These are phyloP conservation scores for Aricia artaxerxes DNA, from an alignment of 2,888 invertebrate genomes.

Conservation along the genomic window DNA sequence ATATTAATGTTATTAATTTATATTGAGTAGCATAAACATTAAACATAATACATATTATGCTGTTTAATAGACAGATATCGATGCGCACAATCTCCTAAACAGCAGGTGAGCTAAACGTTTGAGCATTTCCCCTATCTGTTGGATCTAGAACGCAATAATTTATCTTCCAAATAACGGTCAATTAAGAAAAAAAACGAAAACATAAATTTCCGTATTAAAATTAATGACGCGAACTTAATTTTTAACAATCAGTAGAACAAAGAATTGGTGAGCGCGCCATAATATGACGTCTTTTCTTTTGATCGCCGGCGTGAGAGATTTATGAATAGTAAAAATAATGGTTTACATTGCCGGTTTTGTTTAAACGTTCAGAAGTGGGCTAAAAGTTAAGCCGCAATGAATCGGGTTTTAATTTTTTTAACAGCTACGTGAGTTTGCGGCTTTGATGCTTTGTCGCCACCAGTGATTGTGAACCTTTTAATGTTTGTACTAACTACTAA, in stretches of 20 bases:
- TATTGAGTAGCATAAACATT: no score
- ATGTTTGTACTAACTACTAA: neutral
- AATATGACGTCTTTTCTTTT: constrained; percentile 67
- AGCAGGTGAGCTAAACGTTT: constrained; percentile 14
- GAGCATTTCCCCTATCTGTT: neutral
- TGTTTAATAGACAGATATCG: neutral
- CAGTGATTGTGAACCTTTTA: constrained; percentile 49
- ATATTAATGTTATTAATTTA: no score
- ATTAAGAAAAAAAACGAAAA: constrained; percentile 10
- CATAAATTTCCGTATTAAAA: constrained; percentile 37
- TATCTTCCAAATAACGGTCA: constrained; percentile 21
- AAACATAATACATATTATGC: neutral
- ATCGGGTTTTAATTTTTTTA: constrained; percentile 36
- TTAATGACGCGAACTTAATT: constrained; percentile 42
- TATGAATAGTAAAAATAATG: constrained; percentile 52
- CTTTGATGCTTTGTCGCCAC: constrained; percentile 34
- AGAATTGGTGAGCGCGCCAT: constrained; percentile 69
- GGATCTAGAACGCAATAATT: neutral
- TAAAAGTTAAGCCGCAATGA: constrained; percentile 53
- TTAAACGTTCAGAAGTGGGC: neutral
- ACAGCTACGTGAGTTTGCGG: constrained; percentile 40
- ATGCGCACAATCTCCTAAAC: neutral
- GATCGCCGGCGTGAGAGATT: constrained; percentile 60
- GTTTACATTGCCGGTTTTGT: constrained; percentile 50
- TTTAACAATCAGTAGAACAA: constrained; percentile 69